Conservation (phyloP, 2,888 invertebrate species). For the Caenorhabditis sp. region DNA sequence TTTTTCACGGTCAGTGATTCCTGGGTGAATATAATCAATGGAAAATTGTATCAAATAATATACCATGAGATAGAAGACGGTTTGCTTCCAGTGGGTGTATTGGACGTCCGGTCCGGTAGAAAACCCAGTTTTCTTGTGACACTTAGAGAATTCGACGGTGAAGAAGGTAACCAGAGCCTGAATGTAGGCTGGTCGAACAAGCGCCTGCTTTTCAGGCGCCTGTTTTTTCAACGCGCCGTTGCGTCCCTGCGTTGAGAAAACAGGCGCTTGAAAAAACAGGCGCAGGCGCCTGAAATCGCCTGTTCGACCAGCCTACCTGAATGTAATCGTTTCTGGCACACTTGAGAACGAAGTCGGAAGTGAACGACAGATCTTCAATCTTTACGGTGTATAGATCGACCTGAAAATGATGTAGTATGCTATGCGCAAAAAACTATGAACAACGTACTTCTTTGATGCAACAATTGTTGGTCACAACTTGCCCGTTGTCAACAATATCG, state of each 20-base stretch:
- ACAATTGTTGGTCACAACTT: conserved; percentile 95
- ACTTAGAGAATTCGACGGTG: conserved; percentile 99
- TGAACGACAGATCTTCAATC: conserved; percentile 92
- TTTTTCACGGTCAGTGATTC: conserved; percentile 97
- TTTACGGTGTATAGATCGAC: conserved; percentile 98
- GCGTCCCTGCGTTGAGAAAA: no score
- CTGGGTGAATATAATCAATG: no score
- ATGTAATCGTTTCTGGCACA: conserved; percentile 81
- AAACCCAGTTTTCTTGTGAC: conserved; percentile 97
- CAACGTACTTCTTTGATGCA: conserved; percentile 85
- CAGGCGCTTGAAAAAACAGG: no score
- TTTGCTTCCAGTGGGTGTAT: conserved; percentile 99
- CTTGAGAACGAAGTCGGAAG: conserved; percentile 84
- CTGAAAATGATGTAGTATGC: conserved; percentile 63
- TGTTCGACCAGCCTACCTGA: no score
- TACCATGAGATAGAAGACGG: conserved; percentile 93
- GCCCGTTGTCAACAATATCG: conserved; percentile 98
- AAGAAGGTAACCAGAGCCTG: conserved; percentile 98
- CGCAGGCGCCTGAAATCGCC: no score
- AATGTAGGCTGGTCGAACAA: no score
- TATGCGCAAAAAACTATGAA: conserved; percentile 1
- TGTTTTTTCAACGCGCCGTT: no score
- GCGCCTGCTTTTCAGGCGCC: no score
- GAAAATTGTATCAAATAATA: no score
- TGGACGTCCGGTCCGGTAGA: conserved; percentile 95